Conservation (phyloP, 2,888 invertebrate species). For the Scelioninae gen. 1 region DNA sequence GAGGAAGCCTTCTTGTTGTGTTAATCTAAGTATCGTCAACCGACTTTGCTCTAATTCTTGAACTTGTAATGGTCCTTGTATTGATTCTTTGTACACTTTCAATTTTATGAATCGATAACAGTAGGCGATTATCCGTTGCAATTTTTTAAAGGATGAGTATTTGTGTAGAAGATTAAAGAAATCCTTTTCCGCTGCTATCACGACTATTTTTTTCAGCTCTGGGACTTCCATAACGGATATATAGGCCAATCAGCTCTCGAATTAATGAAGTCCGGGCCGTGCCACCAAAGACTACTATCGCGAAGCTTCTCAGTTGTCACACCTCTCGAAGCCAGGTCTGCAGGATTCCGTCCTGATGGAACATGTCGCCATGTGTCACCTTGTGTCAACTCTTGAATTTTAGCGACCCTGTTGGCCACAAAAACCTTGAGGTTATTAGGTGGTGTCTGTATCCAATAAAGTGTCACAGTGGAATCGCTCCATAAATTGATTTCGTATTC, state of each 20-base stretch:
- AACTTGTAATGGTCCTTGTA: no score
- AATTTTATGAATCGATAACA: constrained; percentile 1
- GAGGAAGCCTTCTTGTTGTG: no score
- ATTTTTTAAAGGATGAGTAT: not conserved
- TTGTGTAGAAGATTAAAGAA: not conserved
- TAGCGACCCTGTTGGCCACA: not conserved
- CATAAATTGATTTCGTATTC: constrained; percentile 14
- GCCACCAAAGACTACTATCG: not conserved
- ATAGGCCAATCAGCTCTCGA: not conserved
- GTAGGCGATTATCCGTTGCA: constrained; percentile 7
- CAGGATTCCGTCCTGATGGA: not conserved
- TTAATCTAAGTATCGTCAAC: no score
- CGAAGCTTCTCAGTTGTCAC: not conserved
- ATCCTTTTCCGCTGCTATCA: not conserved
- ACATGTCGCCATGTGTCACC: constrained; percentile 18
- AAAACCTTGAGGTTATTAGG: constrained; percentile 19
- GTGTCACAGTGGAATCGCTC: constrained; percentile 39
- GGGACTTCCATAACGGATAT: not conserved
- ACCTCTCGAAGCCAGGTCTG: not conserved
- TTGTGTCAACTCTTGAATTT: not conserved
- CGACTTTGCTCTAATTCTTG: no score
- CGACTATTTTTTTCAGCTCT: not conserved
- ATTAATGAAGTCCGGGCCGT: constrained; percentile 5
- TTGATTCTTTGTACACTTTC: not conserved
- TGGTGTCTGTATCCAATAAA: constrained; percentile 36